Percentiles rank a stretch among this genome's conserved stretches.
phyloP scores from a whole-genome alignment of 2,113 vertebrate genomes.

The Condylura cristata region DNA sequence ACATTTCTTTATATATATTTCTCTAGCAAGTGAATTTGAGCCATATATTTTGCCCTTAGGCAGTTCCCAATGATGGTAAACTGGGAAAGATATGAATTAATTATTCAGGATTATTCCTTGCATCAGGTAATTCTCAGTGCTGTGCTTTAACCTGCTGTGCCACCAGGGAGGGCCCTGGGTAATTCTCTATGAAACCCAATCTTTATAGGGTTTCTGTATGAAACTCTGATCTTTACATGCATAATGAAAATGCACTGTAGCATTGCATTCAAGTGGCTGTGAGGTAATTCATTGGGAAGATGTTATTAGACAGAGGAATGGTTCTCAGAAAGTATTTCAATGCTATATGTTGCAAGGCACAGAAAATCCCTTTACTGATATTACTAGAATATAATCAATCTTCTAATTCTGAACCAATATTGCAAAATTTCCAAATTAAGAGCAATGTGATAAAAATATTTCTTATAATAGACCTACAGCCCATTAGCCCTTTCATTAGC shows the following conservation, averaged over 20 bases:
- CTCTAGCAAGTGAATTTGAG: neutral
- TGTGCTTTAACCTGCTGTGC: no score
- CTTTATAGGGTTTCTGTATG: no score
- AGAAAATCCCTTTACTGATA: neutral
- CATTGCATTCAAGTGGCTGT: neutral
- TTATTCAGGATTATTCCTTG: neutral
- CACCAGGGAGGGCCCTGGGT: no score
- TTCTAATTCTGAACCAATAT: slow-evolving; percentile 2
- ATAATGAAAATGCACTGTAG: neutral
- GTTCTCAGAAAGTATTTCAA: neutral
- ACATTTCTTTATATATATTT: neutral
- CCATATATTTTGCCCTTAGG: neutral
- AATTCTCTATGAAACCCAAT: no score
- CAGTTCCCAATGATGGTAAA: neutral
- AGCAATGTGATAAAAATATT: neutral
- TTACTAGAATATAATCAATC: neutral
- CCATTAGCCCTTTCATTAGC: neutral
- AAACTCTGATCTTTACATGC: neutral
- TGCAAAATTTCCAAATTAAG: neutral
- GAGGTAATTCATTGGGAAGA: neutral
- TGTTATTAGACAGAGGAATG: neutral
- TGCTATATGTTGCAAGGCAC: neutral
- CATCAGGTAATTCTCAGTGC: neutral
- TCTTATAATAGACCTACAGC: neutral
- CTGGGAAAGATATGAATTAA: neutral